Conservation (phyloP, 2,888 invertebrate species). For the Hanleya hanleyi region DNA sequence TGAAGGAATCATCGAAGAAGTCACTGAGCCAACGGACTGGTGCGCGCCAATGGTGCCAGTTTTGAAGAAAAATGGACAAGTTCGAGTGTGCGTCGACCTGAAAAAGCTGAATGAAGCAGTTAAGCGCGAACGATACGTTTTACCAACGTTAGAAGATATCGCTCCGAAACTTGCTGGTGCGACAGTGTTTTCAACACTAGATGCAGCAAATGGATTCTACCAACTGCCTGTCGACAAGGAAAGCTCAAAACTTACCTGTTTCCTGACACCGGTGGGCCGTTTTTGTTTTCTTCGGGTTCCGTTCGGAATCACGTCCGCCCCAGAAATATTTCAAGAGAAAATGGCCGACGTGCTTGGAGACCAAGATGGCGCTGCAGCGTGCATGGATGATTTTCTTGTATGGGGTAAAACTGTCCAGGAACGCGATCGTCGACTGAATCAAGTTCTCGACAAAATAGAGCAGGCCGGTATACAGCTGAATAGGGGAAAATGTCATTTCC, state of each 20-base stretch:
- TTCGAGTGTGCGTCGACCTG: constrained; percentile 36
- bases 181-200: constrained; percentile 27
- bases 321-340: constrained; percentile 3
- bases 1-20: constrained; percentile 31
- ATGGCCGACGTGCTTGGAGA: constrained; percentile 20
- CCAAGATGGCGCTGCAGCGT: background rate
- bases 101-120: constrained; percentile 29
- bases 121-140: constrained; percentile 27
- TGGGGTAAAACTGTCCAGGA: constrained; percentile 6
- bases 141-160: constrained; percentile 30
- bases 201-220: constrained; percentile 29
- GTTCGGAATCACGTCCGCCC: background rate
- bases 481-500: background rate
- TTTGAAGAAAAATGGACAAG: constrained; percentile 27
- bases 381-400: constrained; percentile 31
- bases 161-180: constrained; percentile 23
- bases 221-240: constrained; percentile 23
- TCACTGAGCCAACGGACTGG: constrained; percentile 35
- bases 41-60: constrained; percentile 37
- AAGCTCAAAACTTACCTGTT: constrained; percentile 21
- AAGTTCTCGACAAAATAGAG: background rate
- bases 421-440: background rate
- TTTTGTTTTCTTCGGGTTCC: constrained; percentile 19
- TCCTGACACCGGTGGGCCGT: constrained; percentile 30
- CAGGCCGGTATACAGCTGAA: constrained; percentile 15